Evolutionary conservation across 2,888 invertebrate species (phyloP).

Genomic region (Lottia gigantea): DNA sequence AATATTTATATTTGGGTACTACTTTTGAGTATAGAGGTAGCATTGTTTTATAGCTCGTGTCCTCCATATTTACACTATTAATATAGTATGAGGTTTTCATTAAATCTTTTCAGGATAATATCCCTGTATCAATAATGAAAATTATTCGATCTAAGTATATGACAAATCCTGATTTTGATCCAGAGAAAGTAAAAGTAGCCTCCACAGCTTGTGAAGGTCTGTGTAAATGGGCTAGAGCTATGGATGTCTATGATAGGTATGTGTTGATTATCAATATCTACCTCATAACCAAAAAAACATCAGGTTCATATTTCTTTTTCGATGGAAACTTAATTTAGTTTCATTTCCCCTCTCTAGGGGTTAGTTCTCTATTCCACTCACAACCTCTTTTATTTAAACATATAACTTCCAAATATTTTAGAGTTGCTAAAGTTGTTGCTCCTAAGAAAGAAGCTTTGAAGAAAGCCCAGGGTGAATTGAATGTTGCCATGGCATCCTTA

Average conservation of each 20-base stretch:
- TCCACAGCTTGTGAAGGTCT: conserved; percentile 89
- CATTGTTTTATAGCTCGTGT: no score
- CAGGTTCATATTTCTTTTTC: no score
- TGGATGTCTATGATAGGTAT: conserved; percentile 68
- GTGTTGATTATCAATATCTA: conserved; percentile 12
- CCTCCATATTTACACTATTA: no score
- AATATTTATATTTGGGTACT: no score
- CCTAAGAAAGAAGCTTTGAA: conserved; percentile 69
- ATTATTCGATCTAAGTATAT: conserved; percentile 68
- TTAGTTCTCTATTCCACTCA: no score
- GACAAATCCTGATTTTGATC: conserved; percentile 88
- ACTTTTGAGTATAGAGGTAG: no score
- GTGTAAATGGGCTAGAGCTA: conserved; percentile 68
- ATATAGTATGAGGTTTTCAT: neutral
- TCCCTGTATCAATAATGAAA: conserved; percentile 63
- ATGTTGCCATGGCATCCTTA: conserved; percentile 66
- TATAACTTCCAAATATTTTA: conserved; percentile 28
- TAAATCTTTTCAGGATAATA: conserved; percentile 61
- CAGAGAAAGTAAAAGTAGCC: conserved; percentile 87
- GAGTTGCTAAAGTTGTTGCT: conserved; percentile 69
- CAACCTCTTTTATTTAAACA: no score
- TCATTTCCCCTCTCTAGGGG: no score
- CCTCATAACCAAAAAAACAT: no score
- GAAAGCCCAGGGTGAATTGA: conserved; percentile 65
- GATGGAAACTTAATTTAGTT: no score